phyloP scores from a whole-genome alignment of 2,113 vertebrate genomes.

The Megaptera novaeangliae region DNA sequence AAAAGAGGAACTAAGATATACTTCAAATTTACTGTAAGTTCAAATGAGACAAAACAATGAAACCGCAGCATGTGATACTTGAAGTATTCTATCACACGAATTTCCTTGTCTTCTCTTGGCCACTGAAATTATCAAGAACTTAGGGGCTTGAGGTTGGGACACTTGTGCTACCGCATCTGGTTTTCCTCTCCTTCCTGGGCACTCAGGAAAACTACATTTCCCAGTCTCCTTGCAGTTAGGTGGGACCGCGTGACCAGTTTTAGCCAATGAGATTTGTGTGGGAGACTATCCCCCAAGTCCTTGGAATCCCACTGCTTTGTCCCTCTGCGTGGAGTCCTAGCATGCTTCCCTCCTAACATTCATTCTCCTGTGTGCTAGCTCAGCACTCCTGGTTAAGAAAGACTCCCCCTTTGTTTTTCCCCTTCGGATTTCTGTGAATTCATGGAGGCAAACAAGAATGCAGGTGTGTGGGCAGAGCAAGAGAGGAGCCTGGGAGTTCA shows the following conservation, averaged over 20 bases:
- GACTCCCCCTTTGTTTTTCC: background rate
- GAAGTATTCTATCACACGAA: background rate
- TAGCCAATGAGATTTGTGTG: background rate
- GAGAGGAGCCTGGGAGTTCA: background rate
- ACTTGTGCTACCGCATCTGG: too few species aligned
- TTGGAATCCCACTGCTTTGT: background rate
- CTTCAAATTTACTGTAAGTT: background rate
- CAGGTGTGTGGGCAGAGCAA: background rate
- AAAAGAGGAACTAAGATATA: background rate
- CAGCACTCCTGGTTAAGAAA: slow-evolving; percentile 13
- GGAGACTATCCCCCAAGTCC: background rate
- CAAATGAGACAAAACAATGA: background rate
- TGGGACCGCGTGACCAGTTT: background rate
- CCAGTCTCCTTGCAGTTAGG: background rate
- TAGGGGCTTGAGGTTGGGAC: background rate
- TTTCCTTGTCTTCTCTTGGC: background rate
- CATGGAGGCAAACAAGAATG: slow-evolving; percentile 4
- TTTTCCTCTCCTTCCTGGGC: background rate
- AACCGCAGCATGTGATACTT: background rate
- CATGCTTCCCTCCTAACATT: background rate
- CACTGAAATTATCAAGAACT: background rate
- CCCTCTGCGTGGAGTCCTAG: background rate
- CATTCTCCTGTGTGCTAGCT: background rate
- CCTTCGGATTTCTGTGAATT: slow-evolving; percentile 30
- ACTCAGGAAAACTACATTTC: background rate